Evolutionary conservation across 2,888 invertebrate genomes (phyloP), one percentile per base, ranked within the genome.

Genomic region (Calameuta pallipes): DNA sequence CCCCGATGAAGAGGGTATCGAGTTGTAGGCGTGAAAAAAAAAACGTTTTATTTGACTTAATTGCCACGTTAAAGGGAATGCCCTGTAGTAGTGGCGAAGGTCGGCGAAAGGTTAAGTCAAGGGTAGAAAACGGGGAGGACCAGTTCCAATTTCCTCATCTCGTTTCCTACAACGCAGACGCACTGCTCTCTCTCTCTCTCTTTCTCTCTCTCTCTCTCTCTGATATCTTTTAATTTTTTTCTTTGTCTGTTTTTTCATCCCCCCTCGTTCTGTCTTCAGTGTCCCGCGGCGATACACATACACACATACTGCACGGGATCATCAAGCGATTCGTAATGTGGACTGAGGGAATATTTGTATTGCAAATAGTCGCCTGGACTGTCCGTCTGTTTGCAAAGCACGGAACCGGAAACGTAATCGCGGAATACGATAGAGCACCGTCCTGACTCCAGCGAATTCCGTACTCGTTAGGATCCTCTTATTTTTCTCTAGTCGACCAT

Each of bases 111-210:
- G 23, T 74, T 71, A 78, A 71, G 4, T 41, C 70, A 71, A 78
- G 35, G 33, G 33, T 34, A 31, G 31, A n/a, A 69, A 71, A 71
- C 1, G 31, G 71, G 31, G 1, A 71, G 33, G 34, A 78, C 68
- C 78, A 75, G 79, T 79, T 80, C 80, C 83, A 83, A 83, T 83
- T 83, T 83, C 79, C 81, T 80, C 77, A 74, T 70, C 80, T 83
- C 81, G 80, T 82, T 83, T 81, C 78, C 82, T 69, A 69, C n/a
- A 3, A 6, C 11, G 9, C 74, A 3, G 6, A 30, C 34, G 6
- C 0, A 30, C 36, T 35, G 6, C 71, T 71, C 35, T 73, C 33
- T 36, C 78, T 76, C 11, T 36, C 36, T 36, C 36, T 35, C 35
- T 35, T 9, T 34, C 34, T 35, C 34, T 36, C 35, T 36, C 3